Evolutionary conservation across 2,797 vertebrate species (phyloP).

Genomic region (Sebastes goodei): DNA sequence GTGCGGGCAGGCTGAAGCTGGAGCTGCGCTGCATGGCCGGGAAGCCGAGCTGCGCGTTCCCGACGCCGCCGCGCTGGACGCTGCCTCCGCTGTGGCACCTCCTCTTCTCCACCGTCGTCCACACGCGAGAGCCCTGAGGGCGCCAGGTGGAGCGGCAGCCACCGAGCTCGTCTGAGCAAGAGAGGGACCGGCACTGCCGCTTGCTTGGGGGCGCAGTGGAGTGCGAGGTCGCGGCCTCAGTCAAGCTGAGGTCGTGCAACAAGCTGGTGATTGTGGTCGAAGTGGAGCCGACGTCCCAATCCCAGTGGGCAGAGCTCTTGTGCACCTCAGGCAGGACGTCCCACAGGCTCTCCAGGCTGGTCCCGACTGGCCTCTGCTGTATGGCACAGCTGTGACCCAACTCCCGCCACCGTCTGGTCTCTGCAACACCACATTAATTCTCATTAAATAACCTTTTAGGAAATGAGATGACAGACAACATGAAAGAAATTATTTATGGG

Average conservation of each 20-base stretch:
- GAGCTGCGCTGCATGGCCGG: slow-evolving; percentile 92
- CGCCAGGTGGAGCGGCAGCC: slow-evolving; percentile 88
- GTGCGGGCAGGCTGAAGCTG: slow-evolving; percentile 91
- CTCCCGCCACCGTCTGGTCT: slow-evolving; percentile 76
- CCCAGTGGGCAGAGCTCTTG: slow-evolving; percentile 63
- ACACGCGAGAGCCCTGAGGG: slow-evolving; percentile 91
- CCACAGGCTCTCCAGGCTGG: slow-evolving; percentile 85
- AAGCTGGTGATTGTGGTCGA: slow-evolving; percentile 77
- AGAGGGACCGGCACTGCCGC: slow-evolving; percentile 93
- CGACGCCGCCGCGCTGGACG: slow-evolving; percentile 81
- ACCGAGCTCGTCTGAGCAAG: slow-evolving; percentile 90
- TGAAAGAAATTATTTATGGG: background rate
- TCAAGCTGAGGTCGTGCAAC: slow-evolving; percentile 81
- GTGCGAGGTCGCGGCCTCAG: slow-evolving; percentile 74
- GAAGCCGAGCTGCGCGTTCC: slow-evolving; percentile 55
- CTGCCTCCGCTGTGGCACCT: slow-evolving; percentile 93
- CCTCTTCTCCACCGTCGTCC: slow-evolving; percentile 92
- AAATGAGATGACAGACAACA: background rate
- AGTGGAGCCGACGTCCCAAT: slow-evolving; percentile 61
- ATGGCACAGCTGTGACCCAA: slow-evolving; percentile 67
- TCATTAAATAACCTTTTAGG: background rate
- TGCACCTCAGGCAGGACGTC: slow-evolving; percentile 78
- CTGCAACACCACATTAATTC: slow-evolving; percentile 57
- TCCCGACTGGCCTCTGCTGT: slow-evolving; percentile 75
- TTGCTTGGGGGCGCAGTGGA: slow-evolving; percentile 90